Percentiles rank a stretch among this genome's conserved stretches.
Conservation (phyloP, 2,113 vertebrate species). For the Cyphomyrus plagiostoma region DNA sequence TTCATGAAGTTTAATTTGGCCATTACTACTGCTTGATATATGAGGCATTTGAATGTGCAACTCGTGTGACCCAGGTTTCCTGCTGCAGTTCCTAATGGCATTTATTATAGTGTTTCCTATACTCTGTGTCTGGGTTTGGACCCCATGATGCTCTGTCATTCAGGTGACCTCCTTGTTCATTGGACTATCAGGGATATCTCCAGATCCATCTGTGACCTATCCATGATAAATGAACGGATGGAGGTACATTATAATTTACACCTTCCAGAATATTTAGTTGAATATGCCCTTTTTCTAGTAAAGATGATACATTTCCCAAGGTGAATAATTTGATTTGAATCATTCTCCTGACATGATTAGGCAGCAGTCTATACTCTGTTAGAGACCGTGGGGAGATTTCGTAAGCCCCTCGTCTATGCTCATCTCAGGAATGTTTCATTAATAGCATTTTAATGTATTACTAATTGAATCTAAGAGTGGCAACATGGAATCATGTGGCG, state of each 20-base stretch:
- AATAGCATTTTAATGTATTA: slow-evolving; percentile 35
- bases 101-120: not conserved
- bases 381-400: slow-evolving; percentile 43
- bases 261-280: slow-evolving; percentile 40
- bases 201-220: not conserved
- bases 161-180: not conserved
- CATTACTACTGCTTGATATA: not conserved
- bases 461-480: slow-evolving; percentile 24
- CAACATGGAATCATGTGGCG: slow-evolving; percentile 31
- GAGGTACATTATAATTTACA: not conserved
- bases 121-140: not conserved
- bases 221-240: not conserved
- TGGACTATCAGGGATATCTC: not conserved
- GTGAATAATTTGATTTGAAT: slow-evolving; percentile 54
- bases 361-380: slow-evolving; percentile 44
- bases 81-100: not conserved
- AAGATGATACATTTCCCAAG: slow-evolving; percentile 52
- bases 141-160: not conserved
- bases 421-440: not conserved
- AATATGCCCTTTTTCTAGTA: slow-evolving; percentile 54
- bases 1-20: not conserved
- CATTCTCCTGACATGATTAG: slow-evolving; percentile 45
- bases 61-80: not conserved
- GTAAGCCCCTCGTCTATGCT: slow-evolving; percentile 35
- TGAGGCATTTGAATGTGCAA: not conserved